Base-by-base conservation (phyloP, 2,888 invertebrate genomes). In the Brachypterus glaber region DNA sequence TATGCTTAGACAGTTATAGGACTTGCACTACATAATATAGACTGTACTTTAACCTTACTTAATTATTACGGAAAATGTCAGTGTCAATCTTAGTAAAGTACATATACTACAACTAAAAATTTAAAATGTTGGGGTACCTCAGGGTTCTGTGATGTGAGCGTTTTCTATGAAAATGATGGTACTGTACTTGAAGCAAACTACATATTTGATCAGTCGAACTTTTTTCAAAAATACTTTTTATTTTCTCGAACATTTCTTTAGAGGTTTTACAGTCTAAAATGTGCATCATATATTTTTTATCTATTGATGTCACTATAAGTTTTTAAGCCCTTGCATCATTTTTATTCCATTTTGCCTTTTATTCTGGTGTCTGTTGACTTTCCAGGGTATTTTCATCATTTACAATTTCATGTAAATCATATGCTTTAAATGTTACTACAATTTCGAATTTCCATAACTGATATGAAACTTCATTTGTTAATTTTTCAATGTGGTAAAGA, bases 251-350 rank as follows among this genome's bases (percentile, higher is more conserved):
- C 30, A 29, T 29, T 12, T 29, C 30, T n/a, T 29, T 29, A 7
- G 30, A 8, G 30, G n/a, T 29, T 7, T 8, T 29, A 11, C 30
- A 29, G 12, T 29, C 12, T 29, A 29, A n/a, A n/a, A 29, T 29
- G 12, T 29, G 30, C 11, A 29, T 8, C 12, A 29, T 8, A 29
- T n/a, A 7, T 11, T 29, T 29, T 12, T 29, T 29, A 5, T 29
- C 11, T n/a, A 29, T 29, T 29, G 30, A n/a, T 5, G 5, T 29
- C n/a, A 29, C 12, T 29, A 29, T 29, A 8, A 29, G 8, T 12
- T 29, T 29, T 12, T 29, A 12, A n/a, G 30, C 30, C 5, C 12
- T 8, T 29, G 30, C 30, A 12, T 29, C 11, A 7, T 29, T 29
- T 7, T 12, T 9, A 5, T 29, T 5, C 30, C 12, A 29, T n/a